Conservation (phyloP, 2,888 invertebrate species). For the Carterocephalus palaemon region DNA sequence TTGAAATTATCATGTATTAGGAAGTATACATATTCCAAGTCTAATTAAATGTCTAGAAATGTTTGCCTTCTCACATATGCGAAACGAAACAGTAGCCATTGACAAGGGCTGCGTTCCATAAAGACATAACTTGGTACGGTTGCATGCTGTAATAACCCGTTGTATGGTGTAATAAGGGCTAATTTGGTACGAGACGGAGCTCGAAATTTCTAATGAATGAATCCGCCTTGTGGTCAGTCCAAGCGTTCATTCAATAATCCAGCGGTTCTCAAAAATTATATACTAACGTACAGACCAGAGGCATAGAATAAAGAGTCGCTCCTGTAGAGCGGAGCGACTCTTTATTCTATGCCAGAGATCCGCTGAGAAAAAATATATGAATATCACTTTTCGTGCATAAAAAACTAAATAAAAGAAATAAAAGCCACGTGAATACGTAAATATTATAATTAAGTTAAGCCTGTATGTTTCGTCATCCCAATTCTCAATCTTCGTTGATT, state of each 20-base stretch:
- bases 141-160: constrained; percentile 10
- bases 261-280: constrained; percentile 15
- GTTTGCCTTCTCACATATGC: constrained; percentile 31
- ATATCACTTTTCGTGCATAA: too few relatives aligned
- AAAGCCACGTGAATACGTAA: too few relatives aligned
- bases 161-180: constrained; percentile 2
- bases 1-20: constrained; percentile 7
- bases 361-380: too few relatives aligned
- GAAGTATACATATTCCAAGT: constrained; percentile 2
- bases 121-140: neutral
- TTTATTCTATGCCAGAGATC: too few relatives aligned
- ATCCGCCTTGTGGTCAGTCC: constrained; percentile 32
- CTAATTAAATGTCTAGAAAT: constrained; percentile 21
- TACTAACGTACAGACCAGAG: too few relatives aligned
- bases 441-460: too few relatives aligned
- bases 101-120: constrained; percentile 7
- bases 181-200: constrained; percentile 9
- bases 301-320: too few relatives aligned
- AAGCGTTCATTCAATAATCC: constrained; percentile 23
- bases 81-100: constrained; percentile 32
- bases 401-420: too few relatives aligned
- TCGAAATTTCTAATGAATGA: constrained; percentile 37
- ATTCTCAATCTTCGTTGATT: too few relatives aligned
- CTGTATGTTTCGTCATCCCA: too few relatives aligned
- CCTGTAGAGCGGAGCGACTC: too few relatives aligned